Percentiles rank a stretch among this genome's conserved stretches.
Evolutionary conservation across 2,113 vertebrate species (phyloP).

Genomic region (Heterotilapia buettikoferi): DNA sequence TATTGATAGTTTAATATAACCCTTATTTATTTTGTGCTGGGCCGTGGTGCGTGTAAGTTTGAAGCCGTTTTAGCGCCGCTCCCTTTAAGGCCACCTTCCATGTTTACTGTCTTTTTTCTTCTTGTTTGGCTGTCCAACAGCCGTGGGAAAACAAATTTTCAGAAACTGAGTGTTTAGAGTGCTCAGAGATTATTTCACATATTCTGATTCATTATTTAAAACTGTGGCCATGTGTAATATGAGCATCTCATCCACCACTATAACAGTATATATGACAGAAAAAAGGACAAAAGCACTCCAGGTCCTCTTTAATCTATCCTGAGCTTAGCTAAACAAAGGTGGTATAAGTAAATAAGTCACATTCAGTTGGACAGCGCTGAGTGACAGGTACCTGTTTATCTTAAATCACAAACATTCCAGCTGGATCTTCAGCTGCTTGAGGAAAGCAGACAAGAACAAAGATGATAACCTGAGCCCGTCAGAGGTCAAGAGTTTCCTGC

Average conservation of each 20-base stretch:
- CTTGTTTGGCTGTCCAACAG: background rate
- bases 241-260: background rate
- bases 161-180: background rate
- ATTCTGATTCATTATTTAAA: background rate
- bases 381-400: background rate
- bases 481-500: constrained; percentile 87
- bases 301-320: background rate
- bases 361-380: background rate
- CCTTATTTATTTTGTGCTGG: background rate
- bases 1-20: background rate
- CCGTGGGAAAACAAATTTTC: rapidly evolving
- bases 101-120: background rate
- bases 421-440: constrained; percentile 89
- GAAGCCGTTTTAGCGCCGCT: rapidly evolving
- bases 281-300: background rate
- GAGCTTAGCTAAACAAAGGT: background rate
- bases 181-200: background rate
- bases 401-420: constrained; percentile 75
- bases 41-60: background rate
- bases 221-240: background rate
- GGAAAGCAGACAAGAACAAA: constrained; percentile 89
- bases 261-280: background rate
- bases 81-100: background rate
- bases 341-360: background rate
- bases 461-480: constrained; percentile 88